Conservation (phyloP, 2,797 vertebrate genomes). For the Anas bernieri region DNA sequence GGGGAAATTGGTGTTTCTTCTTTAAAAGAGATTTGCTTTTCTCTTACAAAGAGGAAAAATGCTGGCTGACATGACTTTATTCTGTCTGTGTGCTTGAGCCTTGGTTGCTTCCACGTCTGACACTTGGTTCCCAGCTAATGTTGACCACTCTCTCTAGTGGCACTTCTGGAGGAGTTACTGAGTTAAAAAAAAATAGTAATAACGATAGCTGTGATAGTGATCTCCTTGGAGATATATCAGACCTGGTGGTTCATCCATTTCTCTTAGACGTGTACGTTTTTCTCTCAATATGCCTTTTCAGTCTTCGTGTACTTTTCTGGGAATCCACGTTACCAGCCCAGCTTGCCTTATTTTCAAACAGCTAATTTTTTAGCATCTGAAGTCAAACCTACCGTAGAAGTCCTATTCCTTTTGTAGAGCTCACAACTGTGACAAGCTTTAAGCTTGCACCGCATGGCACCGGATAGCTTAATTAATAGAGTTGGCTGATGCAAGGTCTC, state of each 20-base stretch:
- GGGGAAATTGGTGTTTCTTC: background rate
- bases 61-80: background rate
- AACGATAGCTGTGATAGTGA: background rate
- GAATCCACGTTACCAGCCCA: background rate
- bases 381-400: background rate
- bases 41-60: background rate
- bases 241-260: background rate
- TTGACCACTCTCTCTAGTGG: background rate
- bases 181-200: background rate
- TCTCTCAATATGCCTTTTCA: background rate
- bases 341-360: background rate
- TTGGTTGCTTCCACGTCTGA: background rate
- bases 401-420: background rate
- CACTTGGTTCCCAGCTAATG: background rate
- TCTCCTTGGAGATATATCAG: background rate
- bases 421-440: background rate
- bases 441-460: slow-evolving; percentile 7
- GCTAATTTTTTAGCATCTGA: background rate
- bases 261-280: background rate
- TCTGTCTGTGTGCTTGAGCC: background rate
- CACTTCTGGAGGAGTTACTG: background rate
- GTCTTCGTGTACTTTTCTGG: background rate
- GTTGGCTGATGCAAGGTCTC: background rate
- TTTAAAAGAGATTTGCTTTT: background rate
- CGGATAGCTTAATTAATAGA: background rate